A percentile compares a stretch with the other conserved stretches of the same genome.
Evolutionary conservation across 2,888 invertebrate species (phyloP).

Genomic region (Eumerus sabulonum): DNA sequence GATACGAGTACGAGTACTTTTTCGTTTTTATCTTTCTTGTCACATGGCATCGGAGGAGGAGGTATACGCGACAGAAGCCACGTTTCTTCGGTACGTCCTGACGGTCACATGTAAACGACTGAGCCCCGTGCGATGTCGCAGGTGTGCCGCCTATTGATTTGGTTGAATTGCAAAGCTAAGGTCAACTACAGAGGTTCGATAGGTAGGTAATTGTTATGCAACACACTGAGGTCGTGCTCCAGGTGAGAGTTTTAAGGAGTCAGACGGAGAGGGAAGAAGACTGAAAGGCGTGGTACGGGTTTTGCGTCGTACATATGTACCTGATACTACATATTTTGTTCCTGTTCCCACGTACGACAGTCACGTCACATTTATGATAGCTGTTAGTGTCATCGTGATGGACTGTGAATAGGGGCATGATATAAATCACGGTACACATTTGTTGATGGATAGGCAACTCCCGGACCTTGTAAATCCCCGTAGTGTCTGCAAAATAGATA

Average conservation of each 20-base stretch:
- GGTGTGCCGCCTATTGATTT: too few species aligned
- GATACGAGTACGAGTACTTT: too few species aligned
- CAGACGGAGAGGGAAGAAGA: conserved; percentile 1
- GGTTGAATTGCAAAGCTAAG: too few species aligned
- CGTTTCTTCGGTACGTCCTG: neutral
- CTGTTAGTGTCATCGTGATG: neutral
- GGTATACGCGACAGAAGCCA: too few species aligned
- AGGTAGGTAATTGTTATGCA: conserved; percentile 17
- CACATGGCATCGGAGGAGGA: too few species aligned
- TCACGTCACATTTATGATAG: conserved; percentile 33
- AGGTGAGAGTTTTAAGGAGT: neutral
- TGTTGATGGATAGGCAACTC: too few species aligned
- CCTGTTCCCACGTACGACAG: conserved; percentile 17
- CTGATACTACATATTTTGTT: conserved; percentile 17
- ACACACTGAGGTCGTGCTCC: neutral
- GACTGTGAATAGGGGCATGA: neutral
- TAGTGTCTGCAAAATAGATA: too few species aligned
- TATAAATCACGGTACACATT: neutral
- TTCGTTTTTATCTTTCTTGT: too few species aligned
- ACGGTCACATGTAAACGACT: neutral
- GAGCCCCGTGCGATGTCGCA: too few species aligned
- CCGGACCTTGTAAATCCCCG: too few species aligned
- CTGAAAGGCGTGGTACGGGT: conserved; percentile 23
- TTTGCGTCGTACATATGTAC: conserved; percentile 11
- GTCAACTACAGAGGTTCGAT: too few species aligned